A percentile compares a stretch with the other conserved stretches of the same genome.
Evolutionary conservation across 2,113 vertebrate genomes (phyloP).

Genomic region (Danionella cerebrum): DNA sequence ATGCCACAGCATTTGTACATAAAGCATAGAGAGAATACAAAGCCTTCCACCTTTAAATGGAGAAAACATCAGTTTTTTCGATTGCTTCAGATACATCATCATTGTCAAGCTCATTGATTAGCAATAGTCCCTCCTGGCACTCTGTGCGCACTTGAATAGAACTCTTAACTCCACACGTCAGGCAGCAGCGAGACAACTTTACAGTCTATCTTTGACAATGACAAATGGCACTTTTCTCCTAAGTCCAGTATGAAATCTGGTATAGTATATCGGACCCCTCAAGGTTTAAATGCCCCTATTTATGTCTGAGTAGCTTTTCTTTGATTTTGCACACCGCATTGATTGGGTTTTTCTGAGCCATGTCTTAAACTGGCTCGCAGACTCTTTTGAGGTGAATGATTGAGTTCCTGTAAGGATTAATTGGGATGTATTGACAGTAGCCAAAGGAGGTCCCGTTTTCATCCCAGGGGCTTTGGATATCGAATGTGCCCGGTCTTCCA

Average conservation of each 20-base stretch:
- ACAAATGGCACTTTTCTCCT: neutral
- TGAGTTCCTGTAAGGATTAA: neutral
- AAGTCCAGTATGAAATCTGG: neutral
- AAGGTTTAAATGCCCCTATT: neutral
- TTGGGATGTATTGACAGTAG: slow-evolving; percentile 41
- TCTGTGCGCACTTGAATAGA: neutral
- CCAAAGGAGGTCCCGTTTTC: neutral
- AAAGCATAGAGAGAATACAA: neutral
- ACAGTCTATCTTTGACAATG: neutral
- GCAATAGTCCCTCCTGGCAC: neutral
- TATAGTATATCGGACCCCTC: neutral
- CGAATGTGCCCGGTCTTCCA: slow-evolving; percentile 9
- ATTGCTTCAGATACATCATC: neutral
- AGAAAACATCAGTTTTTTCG: neutral
- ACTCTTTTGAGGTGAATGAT: neutral
- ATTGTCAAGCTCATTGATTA: neutral
- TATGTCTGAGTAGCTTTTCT: neutral
- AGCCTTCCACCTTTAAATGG: neutral
- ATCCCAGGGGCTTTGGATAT: slow-evolving; percentile 18
- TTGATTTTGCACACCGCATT: neutral
- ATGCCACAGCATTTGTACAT: neutral
- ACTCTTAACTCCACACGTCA: neutral
- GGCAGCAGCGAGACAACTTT: neutral
- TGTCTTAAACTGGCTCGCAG: neutral
- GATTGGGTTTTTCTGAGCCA: slow-evolving; percentile 4